Evolutionary conservation across 2,797 vertebrate genomes (phyloP), one percentile per base, ranked within the genome.

Genomic region (Scyliorhinus canicula): DNA sequence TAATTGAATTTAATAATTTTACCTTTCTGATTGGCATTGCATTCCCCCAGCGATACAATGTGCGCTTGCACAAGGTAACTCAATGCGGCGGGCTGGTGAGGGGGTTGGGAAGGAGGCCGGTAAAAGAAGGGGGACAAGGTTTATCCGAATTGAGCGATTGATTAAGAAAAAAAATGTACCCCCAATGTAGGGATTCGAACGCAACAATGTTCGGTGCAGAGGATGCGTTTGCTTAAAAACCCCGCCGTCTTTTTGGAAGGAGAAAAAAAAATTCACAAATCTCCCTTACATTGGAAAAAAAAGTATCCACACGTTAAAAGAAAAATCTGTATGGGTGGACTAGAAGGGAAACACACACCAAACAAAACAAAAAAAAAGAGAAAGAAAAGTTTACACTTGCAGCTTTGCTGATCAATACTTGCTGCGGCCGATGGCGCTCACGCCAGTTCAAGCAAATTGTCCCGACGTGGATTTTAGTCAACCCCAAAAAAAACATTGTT

Each of bases 1-100:
- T 91, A 65, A 91, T 91, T 91, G 88, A 91, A 91, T 91, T 40
- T 44, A 91, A 65, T 91, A 65, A 91, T 91, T 24, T 91, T 91
- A 91, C 88, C 88, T 91, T n/a, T 40, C 57, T 24, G 60, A 65
- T 14, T 44, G 88, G 31, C 69, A 74, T 74, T 35, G 69, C 63
- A 21, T 63, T 82, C 88, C 86, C 57, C 35, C 40, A 60, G 57
- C 55, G 88, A 65, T 9, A 1, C 3, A 65, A 63, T 40, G n/a
- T 65, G n/a, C 57, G 31, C 57, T n/a, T 44, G 12, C 57, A 91
- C n/a, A 91, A 40, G 55, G 63, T 35, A 40, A 65, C 57, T 63
- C 88, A 28, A 63, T 3, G 65, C n/a, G 44, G 88, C 88, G n/a
- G 57, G n/a, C 57, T 14, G 35, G 35, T 7, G 28, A 28, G 35